phyloP scores from a whole-genome alignment of 2,797 vertebrate genomes.

The Acipenser oxyrinchus region DNA sequence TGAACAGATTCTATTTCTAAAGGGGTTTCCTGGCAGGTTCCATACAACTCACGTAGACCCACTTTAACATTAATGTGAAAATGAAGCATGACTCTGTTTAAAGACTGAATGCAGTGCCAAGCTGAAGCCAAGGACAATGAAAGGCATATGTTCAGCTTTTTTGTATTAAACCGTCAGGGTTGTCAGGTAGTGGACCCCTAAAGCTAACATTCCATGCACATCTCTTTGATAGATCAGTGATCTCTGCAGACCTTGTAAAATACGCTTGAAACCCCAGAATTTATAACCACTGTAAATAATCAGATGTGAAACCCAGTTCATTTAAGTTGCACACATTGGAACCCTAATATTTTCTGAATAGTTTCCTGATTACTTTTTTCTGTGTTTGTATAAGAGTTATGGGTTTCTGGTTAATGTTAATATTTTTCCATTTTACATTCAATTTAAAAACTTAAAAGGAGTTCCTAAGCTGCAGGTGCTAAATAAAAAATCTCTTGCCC shows the following conservation, averaged over 20 bases:
- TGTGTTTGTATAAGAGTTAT: neutral
- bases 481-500: neutral
- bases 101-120: neutral
- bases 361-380: neutral
- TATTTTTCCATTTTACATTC: neutral
- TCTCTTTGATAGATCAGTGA: neutral
- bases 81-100: neutral
- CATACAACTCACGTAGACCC: neutral
- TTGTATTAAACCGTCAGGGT: neutral
- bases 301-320: neutral
- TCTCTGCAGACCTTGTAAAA: constrained; percentile 23
- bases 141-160: constrained; percentile 9
- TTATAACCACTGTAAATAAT: constrained; percentile 8
- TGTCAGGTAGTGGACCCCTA: neutral
- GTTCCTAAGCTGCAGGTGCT: neutral
- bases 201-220: neutral
- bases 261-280: constrained; percentile 18
- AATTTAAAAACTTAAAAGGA: neutral
- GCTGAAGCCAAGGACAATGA: constrained; percentile 24
- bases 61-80: neutral
- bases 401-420: too few relatives aligned
- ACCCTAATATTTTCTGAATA: neutral
- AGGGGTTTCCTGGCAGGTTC: neutral
- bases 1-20: neutral
- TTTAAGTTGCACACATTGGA: neutral